Evolutionary conservation across 2,888 invertebrate species (phyloP), one percentile per base, ranked within the genome.

Genomic region (Thalpophila matura): DNA sequence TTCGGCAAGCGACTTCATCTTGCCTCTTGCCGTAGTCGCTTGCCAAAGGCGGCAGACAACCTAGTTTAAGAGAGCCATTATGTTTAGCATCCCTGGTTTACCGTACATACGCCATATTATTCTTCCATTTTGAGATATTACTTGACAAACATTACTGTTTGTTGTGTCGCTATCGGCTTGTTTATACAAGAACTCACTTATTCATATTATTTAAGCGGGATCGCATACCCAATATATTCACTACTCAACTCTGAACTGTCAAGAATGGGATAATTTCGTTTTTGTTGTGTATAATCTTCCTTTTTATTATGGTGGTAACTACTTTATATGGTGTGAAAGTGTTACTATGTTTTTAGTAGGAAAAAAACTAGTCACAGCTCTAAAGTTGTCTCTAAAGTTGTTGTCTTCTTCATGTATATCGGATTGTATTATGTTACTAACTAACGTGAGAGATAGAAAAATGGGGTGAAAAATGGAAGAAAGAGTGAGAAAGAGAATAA

Each of bases 191-290:
- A 43, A 40, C 38, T 53, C 27, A 45, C 37, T 43, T 49, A 58
- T 54, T 27, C 65, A 42, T 59, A 42, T 22, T n/a, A 50, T 59
- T 65, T 54, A 69, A 65, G 42, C 49, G 59, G 49, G 50, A 35
- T 50, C 49, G 54, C 58, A 59, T 46, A 50, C 12, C 62, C 55
- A 24, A 62, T 62, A 40, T 46, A 64, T 43, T 38, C 20, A 35
- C 35, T 22, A 46, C 33, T 18, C n/a, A 42, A 47, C 20, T 22
- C 14, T n/a, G n/a, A 46, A 24, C 37, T 46, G 40, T 40, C 20
- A 40, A 55, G 38, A 26, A 37, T 46, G 24, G 38, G 24, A 38
- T 22, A 69, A 50, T 18, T 66, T 47, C 7, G 26, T 53, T 60
- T 46, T 26, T 37, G 55, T 53, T 7, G 26, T 27, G 18, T 38